phyloP scores from a whole-genome alignment of 2,113 vertebrate genomes.

The Tenebrosternarchus preto region DNA sequence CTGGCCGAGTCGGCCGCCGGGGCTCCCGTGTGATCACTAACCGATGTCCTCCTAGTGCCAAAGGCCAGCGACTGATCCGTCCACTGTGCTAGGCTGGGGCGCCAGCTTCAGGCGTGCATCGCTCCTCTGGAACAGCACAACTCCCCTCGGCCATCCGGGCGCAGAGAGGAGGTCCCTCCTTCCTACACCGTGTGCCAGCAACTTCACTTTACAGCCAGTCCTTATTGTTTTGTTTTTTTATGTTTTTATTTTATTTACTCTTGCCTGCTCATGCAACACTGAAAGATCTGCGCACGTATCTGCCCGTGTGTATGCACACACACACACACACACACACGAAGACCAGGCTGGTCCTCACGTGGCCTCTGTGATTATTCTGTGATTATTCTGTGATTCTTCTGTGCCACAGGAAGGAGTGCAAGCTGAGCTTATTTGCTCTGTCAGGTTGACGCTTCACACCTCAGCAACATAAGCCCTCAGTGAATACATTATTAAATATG shows the following conservation, averaged over 20 bases:
- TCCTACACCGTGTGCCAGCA: conserved; percentile 57
- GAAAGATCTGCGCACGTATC: conserved; percentile 13
- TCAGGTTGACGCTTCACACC: conserved; percentile 62
- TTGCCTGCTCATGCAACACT: conserved; percentile 27
- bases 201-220: conserved; percentile 42
- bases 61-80: conserved; percentile 51
- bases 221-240: conserved; percentile 48
- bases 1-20: conserved; percentile 3
- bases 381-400: too few relatives aligned
- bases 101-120: conserved; percentile 68
- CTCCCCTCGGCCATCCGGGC: conserved; percentile 55
- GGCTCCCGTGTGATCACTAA: conserved; percentile 43
- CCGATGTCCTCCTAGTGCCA: conserved; percentile 49
- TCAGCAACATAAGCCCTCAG: conserved; percentile 54
- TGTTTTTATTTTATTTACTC: conserved; percentile 40
- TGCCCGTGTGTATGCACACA: conserved; percentile 28
- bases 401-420: conserved; percentile 52
- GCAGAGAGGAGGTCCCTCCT: conserved; percentile 46
- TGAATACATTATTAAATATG: conserved; percentile 30
- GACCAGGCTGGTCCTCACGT: conserved; percentile 25
- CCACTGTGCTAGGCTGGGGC: conserved; percentile 63
- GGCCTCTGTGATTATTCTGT: conserved; percentile 54
- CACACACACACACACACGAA: conserved; percentile 22
- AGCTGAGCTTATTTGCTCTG: conserved; percentile 62
- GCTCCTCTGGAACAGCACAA: conserved; percentile 73